Evolutionary conservation across 2,797 vertebrate genomes (phyloP).

Genomic region (Lophius americanus): DNA sequence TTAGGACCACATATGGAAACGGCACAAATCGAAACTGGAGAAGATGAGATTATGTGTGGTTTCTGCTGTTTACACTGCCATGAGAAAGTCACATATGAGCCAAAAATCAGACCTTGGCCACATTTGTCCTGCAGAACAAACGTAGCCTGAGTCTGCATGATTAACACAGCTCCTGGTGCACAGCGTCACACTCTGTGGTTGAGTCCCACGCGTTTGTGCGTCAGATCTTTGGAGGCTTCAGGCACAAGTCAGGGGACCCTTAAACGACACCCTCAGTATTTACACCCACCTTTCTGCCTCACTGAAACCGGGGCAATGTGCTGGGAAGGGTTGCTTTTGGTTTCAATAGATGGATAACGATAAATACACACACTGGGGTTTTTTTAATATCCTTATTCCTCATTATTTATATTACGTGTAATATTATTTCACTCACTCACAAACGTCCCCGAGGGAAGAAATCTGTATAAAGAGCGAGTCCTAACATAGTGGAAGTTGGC

Average conservation of each 20-base stretch:
- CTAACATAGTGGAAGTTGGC: not conserved
- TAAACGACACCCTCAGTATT: constrained; percentile 36
- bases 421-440: not conserved
- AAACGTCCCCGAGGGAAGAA: no score
- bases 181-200: constrained; percentile 9
- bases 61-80: no score
- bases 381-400: not conserved
- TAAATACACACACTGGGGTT: not conserved
- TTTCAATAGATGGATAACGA: constrained; percentile 1
- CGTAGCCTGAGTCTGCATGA: constrained; percentile 10
- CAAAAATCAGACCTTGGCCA: no score
- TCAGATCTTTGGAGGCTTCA: constrained; percentile 22
- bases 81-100: no score
- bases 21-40: no score
- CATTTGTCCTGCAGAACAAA: no score
- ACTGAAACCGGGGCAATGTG: constrained; percentile 13
- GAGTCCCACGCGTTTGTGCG: constrained; percentile 11
- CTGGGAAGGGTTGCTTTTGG: not conserved
- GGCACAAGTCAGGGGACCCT: constrained; percentile 15
- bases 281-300: constrained; percentile 10
- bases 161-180: constrained; percentile 34
- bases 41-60: no score
- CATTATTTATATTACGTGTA: not conserved
- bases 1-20: no score
- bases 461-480: not conserved